Evolutionary conservation across 1,140 invertebrate species (phyloP), one percentile per base, ranked within the genome.

Genomic region (Ephestia elutella): DNA sequence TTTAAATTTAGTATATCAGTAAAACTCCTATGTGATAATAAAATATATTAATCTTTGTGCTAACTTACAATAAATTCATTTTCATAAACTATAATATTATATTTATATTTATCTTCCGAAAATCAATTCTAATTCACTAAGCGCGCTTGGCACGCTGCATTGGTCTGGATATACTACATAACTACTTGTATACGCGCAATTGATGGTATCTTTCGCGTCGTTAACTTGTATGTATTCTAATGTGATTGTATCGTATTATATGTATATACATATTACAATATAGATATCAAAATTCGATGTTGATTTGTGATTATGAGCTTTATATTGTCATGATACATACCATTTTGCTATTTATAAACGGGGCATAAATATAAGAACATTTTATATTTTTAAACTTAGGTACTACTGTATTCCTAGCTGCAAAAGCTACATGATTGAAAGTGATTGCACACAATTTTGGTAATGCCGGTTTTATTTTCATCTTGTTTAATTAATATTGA

Each of bases 31-130:
- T 79, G 71, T 78, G 75, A 84, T 87, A 87, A 86, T 88, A 88
- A 88, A 88, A 88, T 88, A 88, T 86, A 88, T 86, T 86, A 86
- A 86, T 87, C 82, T 88, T 88, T 88, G 86, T 88, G 86, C 86
- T 88, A 86, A 80, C 82, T 86, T 88, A 88, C 79, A 79, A 84
- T 86, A 86, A 86, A 86, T 86, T 84, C 82, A 84, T 85, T 86
- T 75, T 78, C 71, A 80, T 82, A 82, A 85, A 82, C 82, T 87
- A 86, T 60, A 60, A 57, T 53, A 60, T 86, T 76, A 76, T 66
- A 71, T 73, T 73, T 35, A 70, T 58, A 71, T 75, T 75, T 74
- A 70, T 70, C 70, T 73, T 75, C 79, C 59, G 70, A 79, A 81
- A 78, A 73, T 74, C 77, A 74, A 77, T 75, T 70, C 66, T 74